Conservation (phyloP, 2,797 vertebrate species). For the Knipowitschia caucasica region DNA sequence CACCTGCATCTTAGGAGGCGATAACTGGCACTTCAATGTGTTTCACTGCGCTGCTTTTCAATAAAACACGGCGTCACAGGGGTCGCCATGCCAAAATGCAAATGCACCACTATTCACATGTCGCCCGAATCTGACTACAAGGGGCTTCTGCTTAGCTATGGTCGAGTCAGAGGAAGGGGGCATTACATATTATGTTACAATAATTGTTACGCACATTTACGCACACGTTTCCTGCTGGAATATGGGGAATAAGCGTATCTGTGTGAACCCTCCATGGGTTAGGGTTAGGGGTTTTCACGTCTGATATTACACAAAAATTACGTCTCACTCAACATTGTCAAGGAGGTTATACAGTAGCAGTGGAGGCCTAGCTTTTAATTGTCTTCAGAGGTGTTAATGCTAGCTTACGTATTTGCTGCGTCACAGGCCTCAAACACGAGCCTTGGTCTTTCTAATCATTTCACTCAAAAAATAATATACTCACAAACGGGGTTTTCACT, state of each 20-base stretch:
- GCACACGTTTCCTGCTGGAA: constrained; percentile 19
- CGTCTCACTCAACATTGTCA: no score
- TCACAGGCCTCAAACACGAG: no score
- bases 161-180: constrained; percentile 19
- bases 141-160: constrained; percentile 42
- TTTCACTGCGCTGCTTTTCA: constrained; percentile 39
- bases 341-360: no score
- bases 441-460: no score
- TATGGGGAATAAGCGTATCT: constrained; percentile 9
- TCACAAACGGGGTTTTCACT: no score
- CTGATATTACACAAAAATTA: no score
- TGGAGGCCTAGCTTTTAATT: no score
- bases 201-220: constrained; percentile 16
- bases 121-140: constrained; percentile 46
- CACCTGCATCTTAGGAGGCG: constrained; percentile 35
- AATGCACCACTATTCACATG: constrained; percentile 55
- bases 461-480: no score
- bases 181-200: constrained; percentile 30
- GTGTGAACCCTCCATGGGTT: constrained; percentile 1
- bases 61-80: constrained; percentile 23
- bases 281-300: no score
- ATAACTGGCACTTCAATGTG: constrained; percentile 51
- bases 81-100: constrained; percentile 56
- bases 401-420: no score
- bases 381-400: no score